Base-by-base conservation (phyloP, 1,140 invertebrate genomes). In the Thalassaphorura encarpata region DNA sequence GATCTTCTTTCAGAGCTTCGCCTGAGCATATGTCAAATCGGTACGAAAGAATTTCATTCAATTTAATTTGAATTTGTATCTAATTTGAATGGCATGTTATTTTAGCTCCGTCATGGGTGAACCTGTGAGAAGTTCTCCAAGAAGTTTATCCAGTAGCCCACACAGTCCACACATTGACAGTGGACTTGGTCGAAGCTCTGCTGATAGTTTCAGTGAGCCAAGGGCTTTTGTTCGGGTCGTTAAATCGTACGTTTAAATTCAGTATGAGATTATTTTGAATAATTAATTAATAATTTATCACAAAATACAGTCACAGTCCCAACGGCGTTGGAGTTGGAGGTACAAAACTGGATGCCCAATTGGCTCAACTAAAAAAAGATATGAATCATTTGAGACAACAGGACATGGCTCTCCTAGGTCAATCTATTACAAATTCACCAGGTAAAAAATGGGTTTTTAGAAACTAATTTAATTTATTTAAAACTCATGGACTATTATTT, bases 371-470 rank as follows among this genome's bases (percentile, higher is more conserved):
- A 21, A 58, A 57, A 26, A 64, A 57, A 46, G 62, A 61, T 43
- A 64, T 64, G 62, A 47, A 64, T 13, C 62, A 64, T n/a, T 42
- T 64, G 23, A 33, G 62, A 21, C 58, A 61, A 29, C 61, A 62
- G 45, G 62, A 64, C 27, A 64, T 64, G 62, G 56, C 58, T 29
- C 36, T 64, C 13, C 45, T 64, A 11, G 62, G 59, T 42, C 62
- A 64, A n/a, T 47, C 53, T 64, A 33, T 42, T 64, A 24, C 59
- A 61, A 43, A 64, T 64, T 49, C 58, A 64, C 54, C 59, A 61
- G 47, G 59, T 61, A 28, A n/a, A n/a, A n/a, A n/a, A n/a, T n/a
- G n/a, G n/a, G n/a, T n/a, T n/a, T n/a, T n/a, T n/a, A n/a, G n/a
- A n/a, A n/a, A n/a, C n/a, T n/a, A n/a, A n/a, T n/a, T n/a, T n/a